Base-by-base conservation (phyloP, 2,888 invertebrate species). In the Limnephilus rhombicus region DNA sequence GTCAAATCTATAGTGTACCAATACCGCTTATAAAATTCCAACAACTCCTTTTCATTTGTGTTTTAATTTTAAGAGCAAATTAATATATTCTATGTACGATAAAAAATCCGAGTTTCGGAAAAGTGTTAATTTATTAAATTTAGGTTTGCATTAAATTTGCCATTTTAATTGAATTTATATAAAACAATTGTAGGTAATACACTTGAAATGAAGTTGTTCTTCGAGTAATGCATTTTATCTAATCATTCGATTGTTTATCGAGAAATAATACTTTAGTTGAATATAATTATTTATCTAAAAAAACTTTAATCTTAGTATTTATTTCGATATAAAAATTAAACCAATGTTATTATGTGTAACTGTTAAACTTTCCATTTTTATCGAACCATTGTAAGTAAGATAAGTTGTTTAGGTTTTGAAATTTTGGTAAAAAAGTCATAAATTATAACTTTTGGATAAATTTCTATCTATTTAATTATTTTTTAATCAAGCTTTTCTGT, bases 121-220 rank as follows among this genome's bases (percentile, higher is more conserved):
- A 85, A 86, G 34, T 45, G 29, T 89, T 80, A 89, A 34, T 89
- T 45, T 49, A 80, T 31, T 80, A 80, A 29, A 80, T 89, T 89
- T 37, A 89, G 37, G 80, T 80, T 86, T 68, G 68, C 80, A 89
- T 89, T 31, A 89, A 89, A 89, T 89, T 89, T 89, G 88, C 88
- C 88, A 89, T 89, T 89, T 88, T 53, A 80, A 89, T 37, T 89
- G 88, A 89, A 31, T 80, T 80, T 88, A 85, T 53, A 89, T 41
- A n/a, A n/a, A 49, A 13, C 3, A 4, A 49, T 24, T 89, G 41
- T n/a, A 80, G 15, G 80, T n/a, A 29, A 68, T 9, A 68, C 9
- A 49, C n/a, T 68, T 68, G 24, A 68, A 68, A 68, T 7, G 41
- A 80, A 80, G 41, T n/a, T 89, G 37, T 80, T 89, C 11, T 89